Evolutionary conservation across 2,888 invertebrate species (phyloP).

Genomic region (Cosmia trapezina): DNA sequence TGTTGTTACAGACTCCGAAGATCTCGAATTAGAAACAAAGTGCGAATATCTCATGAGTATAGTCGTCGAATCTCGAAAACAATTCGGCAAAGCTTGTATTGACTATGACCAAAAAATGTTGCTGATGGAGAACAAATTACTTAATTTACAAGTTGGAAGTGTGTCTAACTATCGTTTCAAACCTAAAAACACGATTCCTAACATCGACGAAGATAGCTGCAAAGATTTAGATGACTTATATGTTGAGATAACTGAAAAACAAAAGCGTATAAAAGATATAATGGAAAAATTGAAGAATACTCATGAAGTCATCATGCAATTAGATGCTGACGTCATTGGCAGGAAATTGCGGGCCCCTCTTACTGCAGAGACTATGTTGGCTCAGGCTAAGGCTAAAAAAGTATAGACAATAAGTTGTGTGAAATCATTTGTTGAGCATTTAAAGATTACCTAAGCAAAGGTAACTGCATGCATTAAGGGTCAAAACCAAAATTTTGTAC

Average conservation of each 20-base stretch:
- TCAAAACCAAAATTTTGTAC: no score
- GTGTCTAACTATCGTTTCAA: constrained; percentile 78
- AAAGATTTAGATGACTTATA: constrained; percentile 78
- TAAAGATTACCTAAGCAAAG: neutral
- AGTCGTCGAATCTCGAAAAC: constrained; percentile 86
- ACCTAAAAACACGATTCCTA: constrained; percentile 72
- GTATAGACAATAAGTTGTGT: neutral
- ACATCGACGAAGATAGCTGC: constrained; percentile 67
- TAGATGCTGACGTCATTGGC: constrained; percentile 76
- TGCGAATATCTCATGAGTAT: constrained; percentile 85
- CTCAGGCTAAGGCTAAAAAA: constrained; percentile 73
- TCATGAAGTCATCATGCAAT: constrained; percentile 76
- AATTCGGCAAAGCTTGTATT: constrained; percentile 80
- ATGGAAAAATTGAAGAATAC: constrained; percentile 74
- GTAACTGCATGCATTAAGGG: neutral
- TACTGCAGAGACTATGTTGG: constrained; percentile 75
- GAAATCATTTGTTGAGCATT: neutral
- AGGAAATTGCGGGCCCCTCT: constrained; percentile 75
- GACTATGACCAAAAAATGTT: constrained; percentile 81
- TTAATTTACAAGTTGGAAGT: constrained; percentile 79
- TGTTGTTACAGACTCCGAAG: constrained; percentile 72
- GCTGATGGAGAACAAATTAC: constrained; percentile 79
- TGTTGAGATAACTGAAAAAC: constrained; percentile 71
- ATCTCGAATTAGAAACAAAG: constrained; percentile 75
- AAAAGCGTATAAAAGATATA: constrained; percentile 72